Evolutionary conservation across 2,797 vertebrate genomes (phyloP).

Genomic region (Sebastes matsubarae): DNA sequence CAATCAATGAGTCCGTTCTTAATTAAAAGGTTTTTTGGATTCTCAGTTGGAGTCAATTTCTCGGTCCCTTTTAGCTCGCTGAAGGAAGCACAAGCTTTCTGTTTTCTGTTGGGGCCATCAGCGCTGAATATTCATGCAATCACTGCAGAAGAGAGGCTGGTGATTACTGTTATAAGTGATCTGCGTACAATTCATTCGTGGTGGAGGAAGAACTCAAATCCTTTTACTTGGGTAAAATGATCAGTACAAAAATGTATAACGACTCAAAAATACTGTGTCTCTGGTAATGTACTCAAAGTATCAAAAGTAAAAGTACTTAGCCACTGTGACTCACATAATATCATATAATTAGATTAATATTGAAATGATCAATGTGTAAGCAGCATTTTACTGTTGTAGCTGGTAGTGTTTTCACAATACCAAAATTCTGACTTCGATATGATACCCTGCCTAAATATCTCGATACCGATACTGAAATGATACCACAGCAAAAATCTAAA

Average conservation of each 20-base stretch:
- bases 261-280: too few species aligned
- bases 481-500: too few species aligned
- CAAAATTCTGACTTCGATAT: too few species aligned
- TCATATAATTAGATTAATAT: neutral
- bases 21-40: neutral
- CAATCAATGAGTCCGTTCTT: neutral
- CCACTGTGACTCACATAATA: too few species aligned
- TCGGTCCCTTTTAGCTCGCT: neutral
- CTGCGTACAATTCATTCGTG: neutral
- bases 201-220: neutral
- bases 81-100: neutral
- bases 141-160: neutral
- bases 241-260: neutral
- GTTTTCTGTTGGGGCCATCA: neutral
- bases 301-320: neutral
- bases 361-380: neutral
- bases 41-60: neutral
- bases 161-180: neutral
- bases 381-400: too few species aligned
- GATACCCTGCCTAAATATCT: too few species aligned
- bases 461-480: too few species aligned
- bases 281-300: neutral
- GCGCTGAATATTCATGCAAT: neutral
- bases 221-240: neutral
- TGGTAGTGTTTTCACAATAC: too few species aligned